phyloP scores from a whole-genome alignment of 2,797 vertebrate genomes.

The Melanogrammus aeglefinus region DNA sequence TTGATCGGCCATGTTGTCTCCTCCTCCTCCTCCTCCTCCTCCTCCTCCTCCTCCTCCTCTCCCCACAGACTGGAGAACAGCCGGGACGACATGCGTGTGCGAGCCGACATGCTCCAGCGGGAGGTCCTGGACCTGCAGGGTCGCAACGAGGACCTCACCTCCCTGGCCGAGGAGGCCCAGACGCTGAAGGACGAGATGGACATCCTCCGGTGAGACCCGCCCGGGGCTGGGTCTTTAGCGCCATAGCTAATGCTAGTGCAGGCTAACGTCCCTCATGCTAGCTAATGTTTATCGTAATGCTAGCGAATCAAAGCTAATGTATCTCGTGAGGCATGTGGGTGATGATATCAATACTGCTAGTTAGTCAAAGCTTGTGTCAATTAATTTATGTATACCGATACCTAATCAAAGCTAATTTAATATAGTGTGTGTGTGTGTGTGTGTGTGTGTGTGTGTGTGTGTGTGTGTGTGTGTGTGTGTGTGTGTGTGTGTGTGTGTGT shows the following conservation, averaged over 20 bases:
- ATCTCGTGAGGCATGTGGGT: background rate
- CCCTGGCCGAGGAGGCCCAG: conserved; percentile 86
- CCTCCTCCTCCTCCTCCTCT: background rate
- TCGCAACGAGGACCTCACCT: conserved; percentile 83
- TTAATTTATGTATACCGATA: background rate
- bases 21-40: background rate
- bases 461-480: too few species aligned
- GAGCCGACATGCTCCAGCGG: conserved; percentile 72
- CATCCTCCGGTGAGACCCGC: conserved; percentile 76
- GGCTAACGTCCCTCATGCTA: background rate
- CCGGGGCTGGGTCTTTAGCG: background rate
- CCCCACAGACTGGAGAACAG: conserved; percentile 78
- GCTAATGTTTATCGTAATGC: background rate
- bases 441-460: too few species aligned
- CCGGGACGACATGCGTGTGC: conserved; percentile 78
- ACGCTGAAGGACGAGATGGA: conserved; percentile 90
- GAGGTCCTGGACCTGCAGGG: conserved; percentile 78
- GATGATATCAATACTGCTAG: background rate
- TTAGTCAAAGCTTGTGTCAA: too few species aligned
- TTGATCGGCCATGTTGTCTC: background rate
- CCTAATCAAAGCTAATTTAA: background rate
- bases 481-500: too few species aligned
- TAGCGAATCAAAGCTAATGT: background rate
- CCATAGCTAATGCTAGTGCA: background rate
- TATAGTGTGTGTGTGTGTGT: background rate